Conservation (phyloP, 2,888 invertebrate species). For the Tetragonisca angustula region DNA sequence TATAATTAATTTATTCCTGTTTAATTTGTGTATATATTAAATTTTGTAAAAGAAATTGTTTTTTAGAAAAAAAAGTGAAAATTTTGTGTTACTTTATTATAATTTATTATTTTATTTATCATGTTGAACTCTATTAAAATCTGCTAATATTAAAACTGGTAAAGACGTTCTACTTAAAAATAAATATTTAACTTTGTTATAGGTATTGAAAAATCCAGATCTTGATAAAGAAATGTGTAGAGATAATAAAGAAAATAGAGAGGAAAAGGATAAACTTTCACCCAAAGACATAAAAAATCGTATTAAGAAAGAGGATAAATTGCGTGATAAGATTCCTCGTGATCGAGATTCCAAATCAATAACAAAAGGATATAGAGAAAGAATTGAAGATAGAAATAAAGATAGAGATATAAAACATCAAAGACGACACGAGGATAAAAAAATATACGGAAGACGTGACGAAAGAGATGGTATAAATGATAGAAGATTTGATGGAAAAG, state of each 20-base stretch:
- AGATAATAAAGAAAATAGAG: constrained; percentile 81
- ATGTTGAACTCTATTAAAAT: constrained; percentile 7
- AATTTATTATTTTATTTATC: constrained; percentile 23
- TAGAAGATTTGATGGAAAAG: constrained; percentile 75
- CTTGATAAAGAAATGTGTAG: constrained; percentile 77
- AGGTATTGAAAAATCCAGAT: constrained; percentile 82
- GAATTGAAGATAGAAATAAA: constrained; percentile 84
- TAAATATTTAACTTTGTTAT: constrained; percentile 46
- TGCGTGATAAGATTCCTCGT: constrained; percentile 76
- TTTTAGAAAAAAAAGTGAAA: constrained; percentile 42
- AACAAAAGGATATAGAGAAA: constrained; percentile 83
- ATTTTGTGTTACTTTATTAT: constrained; percentile 52
- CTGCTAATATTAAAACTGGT: constrained; percentile 1
- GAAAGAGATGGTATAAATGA: constrained; percentile 83
- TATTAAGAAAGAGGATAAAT: constrained; percentile 81
- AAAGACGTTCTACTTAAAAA: constrained; percentile 31
- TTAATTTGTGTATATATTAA: constrained; percentile 56
- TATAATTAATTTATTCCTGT: constrained; percentile 49
- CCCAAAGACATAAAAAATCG: constrained; percentile 81
- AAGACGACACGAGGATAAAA: constrained; percentile 81
- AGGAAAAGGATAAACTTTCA: constrained; percentile 80
- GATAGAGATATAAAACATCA: constrained; percentile 80
- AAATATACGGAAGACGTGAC: constrained; percentile 78
- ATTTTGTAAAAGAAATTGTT: constrained; percentile 63
- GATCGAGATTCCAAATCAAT: constrained; percentile 85